Base-by-base conservation (phyloP, 37 sponge, comb jelly and placozoan genomes). In the Oscarella lobularis region DNA sequence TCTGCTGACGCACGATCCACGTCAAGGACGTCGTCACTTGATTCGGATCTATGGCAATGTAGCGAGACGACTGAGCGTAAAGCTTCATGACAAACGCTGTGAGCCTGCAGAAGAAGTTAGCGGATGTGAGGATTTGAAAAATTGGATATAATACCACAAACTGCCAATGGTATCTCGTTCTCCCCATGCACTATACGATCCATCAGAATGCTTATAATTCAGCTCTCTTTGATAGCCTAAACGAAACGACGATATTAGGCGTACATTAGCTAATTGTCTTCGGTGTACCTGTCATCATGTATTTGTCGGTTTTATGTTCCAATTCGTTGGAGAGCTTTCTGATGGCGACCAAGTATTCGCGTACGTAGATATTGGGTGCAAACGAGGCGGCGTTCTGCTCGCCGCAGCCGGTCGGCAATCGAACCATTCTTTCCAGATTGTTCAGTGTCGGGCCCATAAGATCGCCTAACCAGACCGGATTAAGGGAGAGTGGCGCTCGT, bases 401-500 rank as follows among this genome's bases (percentile, higher is more conserved):
- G 9, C 75, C 75, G n/a, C 75, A 74, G 9, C 75, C 75, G 55
- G 38, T 60, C n/a, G 75, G 75, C 75, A 74, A 60, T n/a, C 20
- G 41, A 6, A 74, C 6, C 20, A 74, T 6, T 30, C 0, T 74
- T 5, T 74, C 75, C 66, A 74, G 75, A 66, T 74, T 74, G 65
- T 5, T 35, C 9, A 74, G 20, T 39, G 60, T 35, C 27, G 75
- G 75, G 20, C 75, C 75, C 75, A 74, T 74, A 5, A 74, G 9
- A 66, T 74, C 75, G n/a, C 75, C 73, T 70, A 70, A 31, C 14
- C 37, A 70, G 14, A 27, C 27, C 27, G 65, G 27, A 54, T 27
- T 54, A 54, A 54, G 27, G 27, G n/a, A n/a, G n/a, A n/a, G n/a
- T n/a, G n/a, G n/a, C n/a, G n/a, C n/a, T n/a, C n/a, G n/a, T n/a